Evolutionary conservation across 2,797 vertebrate species (phyloP).

Genomic region (Helarctos malayanus): DNA sequence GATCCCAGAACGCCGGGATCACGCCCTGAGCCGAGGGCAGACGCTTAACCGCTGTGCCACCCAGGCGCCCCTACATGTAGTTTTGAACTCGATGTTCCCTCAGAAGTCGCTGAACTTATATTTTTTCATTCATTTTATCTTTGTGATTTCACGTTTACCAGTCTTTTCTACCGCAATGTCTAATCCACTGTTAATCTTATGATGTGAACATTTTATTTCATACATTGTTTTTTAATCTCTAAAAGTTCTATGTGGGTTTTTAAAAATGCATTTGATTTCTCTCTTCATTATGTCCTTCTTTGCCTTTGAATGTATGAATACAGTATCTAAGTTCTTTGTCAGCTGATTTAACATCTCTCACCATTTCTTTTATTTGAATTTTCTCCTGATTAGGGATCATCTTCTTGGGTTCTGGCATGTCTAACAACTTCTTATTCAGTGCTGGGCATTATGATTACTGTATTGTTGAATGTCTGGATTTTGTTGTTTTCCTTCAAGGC

Average conservation of each 20-base stretch:
- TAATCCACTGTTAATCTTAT: background rate
- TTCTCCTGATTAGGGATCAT: background rate
- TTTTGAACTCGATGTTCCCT: background rate
- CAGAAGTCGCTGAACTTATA: background rate
- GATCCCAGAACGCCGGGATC: too few relatives aligned
- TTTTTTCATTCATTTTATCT: background rate
- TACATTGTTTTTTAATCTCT: background rate
- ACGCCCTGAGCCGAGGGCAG: too few relatives aligned
- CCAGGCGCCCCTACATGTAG: background rate
- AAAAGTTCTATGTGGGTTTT: background rate
- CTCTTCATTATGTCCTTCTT: background rate
- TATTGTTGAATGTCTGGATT: background rate
- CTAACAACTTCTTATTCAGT: background rate
- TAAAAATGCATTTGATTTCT: background rate
- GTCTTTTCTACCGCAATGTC: background rate
- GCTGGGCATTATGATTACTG: background rate
- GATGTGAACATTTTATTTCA: background rate
- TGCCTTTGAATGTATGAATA: background rate
- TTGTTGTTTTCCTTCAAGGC: background rate
- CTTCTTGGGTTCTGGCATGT: background rate
- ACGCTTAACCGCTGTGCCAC: too few relatives aligned
- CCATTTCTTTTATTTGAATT: background rate
- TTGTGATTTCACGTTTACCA: background rate
- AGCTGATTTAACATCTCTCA: background rate
- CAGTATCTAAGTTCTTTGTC: background rate